Base-by-base conservation (phyloP, 53 echinoderm and acorn worm species). In the Luidia sarsii region DNA sequence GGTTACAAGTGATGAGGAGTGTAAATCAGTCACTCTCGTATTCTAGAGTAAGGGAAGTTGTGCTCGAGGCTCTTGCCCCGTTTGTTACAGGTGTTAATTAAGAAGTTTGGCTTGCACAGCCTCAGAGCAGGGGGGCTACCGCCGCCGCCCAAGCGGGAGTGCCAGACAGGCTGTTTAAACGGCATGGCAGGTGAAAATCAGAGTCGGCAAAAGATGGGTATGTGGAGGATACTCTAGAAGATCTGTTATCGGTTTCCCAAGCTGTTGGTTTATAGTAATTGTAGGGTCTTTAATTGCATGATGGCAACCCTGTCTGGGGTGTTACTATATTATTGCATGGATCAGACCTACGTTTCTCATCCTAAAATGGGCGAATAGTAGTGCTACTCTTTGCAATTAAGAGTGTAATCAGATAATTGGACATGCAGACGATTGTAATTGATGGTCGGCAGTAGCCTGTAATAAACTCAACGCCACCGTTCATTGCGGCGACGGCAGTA, bases 71-170 rank as follows among this genome's bases (percentile, higher is more conserved):
- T 8, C 21, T 82, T 7, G 46, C n/a, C 33, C 82, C 82, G 8
- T n/a, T 82, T 1, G 81, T 81, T 23, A 51, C 51, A 2, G 82
- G 68, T 34, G 68, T 57, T 25, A 57, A 29, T n/a, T n/a, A n/a
- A n/a, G n/a, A n/a, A n/a, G n/a, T 82, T 55, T 32, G 54, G 82
- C 23, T 50, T 82, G 7, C 39, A 82, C 21, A 82, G 68, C 18
- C 68, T 82, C 54, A 38, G 81, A 8, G 28, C 68, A 69, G 3
- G 68, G 41, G 41, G 41, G 68, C 82, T 66, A 62, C 68, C 2
- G 82, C 13, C 37, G 82, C 82, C 22, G 82, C 82, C 32, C 55
- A 67, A 53, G 39, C 68, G n/a, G 82, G 82, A 24, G 56, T 82
- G 2, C 67, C 68, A 82, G 82, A n/a, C 19, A 45, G 82, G n/a